A percentile compares a stretch with the other conserved stretches of the same genome.
phyloP scores from a whole-genome alignment of 2,113 vertebrate genomes.

The Ailurus styani region DNA sequence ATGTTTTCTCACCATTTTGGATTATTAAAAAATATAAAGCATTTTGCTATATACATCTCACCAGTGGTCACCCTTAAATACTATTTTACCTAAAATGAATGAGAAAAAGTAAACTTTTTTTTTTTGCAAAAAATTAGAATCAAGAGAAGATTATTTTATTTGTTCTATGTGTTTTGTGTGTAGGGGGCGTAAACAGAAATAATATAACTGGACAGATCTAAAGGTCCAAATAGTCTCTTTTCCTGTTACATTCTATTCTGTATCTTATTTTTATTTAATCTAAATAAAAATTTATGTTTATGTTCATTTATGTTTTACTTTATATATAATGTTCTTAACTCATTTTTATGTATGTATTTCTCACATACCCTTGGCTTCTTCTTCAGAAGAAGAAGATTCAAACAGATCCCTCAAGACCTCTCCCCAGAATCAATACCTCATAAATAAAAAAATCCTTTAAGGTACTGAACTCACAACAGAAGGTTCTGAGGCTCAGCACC shows the following conservation, averaged over 20 bases:
- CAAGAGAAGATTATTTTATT: background rate
- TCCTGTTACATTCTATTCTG: background rate
- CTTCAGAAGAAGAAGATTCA: background rate
- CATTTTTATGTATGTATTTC: background rate
- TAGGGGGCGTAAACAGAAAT: background rate
- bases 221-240: background rate
- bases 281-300: too few relatives aligned
- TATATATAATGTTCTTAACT: background rate
- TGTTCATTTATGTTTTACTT: constrained; percentile 4
- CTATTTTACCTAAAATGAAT: background rate
- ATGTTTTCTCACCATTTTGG: background rate
- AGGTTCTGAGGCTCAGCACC: background rate
- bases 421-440: background rate
- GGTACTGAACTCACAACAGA: background rate
- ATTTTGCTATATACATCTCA: background rate
- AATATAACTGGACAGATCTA: background rate
- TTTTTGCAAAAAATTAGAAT: background rate
- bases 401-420: background rate
- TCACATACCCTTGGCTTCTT: background rate
- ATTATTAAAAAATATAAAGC: background rate
- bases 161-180: background rate
- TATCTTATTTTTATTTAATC: background rate
- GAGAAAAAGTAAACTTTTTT: background rate
- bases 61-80: background rate
- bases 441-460: background rate